phyloP scores from a whole-genome alignment of 2,113 vertebrate species.

The Hipposideros armiger region DNA sequence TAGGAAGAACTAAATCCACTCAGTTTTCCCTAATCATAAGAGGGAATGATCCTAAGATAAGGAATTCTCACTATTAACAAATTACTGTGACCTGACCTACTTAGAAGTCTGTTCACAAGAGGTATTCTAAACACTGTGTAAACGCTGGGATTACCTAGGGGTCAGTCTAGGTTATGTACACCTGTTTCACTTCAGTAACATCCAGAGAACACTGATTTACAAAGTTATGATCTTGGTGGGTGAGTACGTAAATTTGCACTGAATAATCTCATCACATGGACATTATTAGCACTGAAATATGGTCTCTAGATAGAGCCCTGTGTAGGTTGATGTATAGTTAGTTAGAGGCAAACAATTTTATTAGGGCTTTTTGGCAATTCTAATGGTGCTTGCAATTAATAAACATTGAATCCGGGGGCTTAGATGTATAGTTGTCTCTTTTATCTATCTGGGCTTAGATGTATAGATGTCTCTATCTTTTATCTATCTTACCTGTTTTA shows the following conservation, averaged over 20 bases:
- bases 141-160: neutral
- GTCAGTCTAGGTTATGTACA: neutral
- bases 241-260: neutral
- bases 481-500: neutral
- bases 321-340: too few species aligned
- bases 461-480: neutral
- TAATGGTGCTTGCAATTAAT: neutral
- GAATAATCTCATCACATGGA: neutral
- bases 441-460: neutral
- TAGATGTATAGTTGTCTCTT: neutral
- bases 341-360: neutral
- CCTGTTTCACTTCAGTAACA: neutral
- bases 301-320: neutral
- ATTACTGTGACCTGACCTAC: neutral
- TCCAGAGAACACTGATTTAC: neutral
- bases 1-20: conserved; percentile 5
- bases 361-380: neutral
- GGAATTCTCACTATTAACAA: neutral
- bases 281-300: neutral
- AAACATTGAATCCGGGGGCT: neutral
- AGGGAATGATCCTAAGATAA: neutral
- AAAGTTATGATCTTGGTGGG: neutral
- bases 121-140: neutral
- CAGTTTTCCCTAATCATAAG: neutral
- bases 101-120: neutral